Conservation (phyloP, 2,888 invertebrate species). For the Trichogramma dendrolimi region DNA sequence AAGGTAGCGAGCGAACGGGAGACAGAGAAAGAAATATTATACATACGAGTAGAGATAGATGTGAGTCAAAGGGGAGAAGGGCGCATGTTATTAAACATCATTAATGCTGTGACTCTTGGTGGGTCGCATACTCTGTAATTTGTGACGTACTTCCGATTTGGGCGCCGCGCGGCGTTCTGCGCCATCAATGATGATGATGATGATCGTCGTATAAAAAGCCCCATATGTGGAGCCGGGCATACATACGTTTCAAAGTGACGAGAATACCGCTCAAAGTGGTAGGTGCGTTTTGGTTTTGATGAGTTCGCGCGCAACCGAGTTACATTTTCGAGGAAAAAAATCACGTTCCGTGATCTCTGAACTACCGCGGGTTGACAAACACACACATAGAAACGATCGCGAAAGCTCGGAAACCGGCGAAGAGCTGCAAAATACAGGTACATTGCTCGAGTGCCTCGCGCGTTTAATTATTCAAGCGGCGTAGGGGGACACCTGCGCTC, state of each 20-base stretch:
- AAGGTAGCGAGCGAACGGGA: slow-evolving; percentile 13
- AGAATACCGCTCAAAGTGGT: too few species aligned
- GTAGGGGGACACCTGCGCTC: slow-evolving; percentile 39
- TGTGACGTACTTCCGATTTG: slow-evolving; percentile 49
- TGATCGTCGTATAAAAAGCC: too few species aligned
- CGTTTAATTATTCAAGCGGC: slow-evolving; percentile 28
- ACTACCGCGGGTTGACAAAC: too few species aligned
- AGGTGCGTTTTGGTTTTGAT: too few species aligned
- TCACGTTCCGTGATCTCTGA: too few species aligned
- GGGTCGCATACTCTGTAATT: slow-evolving; percentile 47
- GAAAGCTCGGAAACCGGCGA: too few species aligned
- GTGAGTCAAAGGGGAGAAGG: slow-evolving; percentile 28
- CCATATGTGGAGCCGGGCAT: too few species aligned
- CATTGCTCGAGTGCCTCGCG: not conserved
- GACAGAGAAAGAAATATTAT: slow-evolving; percentile 15
- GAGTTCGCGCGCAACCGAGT: too few species aligned
- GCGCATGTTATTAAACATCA: slow-evolving; percentile 50
- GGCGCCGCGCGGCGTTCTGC: not conserved
- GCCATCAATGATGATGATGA: not conserved
- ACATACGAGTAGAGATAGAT: slow-evolving; percentile 11
- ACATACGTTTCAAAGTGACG: too few species aligned
- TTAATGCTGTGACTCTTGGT: slow-evolving; percentile 40
- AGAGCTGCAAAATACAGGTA: too few species aligned
- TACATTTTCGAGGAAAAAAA: too few species aligned
- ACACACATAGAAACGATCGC: too few species aligned